Percentiles rank a stretch among this genome's conserved stretches.
phyloP scores from a whole-genome alignment of 2,888 invertebrate genomes.

The Epiperipatus broadwayi region DNA sequence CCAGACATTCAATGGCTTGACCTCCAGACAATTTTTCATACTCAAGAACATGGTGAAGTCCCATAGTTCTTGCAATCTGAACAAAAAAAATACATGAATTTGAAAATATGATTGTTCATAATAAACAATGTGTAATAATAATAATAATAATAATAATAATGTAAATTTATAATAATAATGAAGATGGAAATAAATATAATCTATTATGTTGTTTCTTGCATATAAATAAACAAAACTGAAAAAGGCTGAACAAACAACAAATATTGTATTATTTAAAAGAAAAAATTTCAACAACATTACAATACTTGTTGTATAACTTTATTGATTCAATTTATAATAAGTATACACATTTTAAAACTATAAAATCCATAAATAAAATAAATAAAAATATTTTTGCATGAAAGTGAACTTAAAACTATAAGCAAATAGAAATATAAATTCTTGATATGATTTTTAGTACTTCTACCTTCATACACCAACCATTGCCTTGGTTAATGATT shows the following conservation, averaged over 20 bases:
- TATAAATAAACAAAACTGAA: not conserved
- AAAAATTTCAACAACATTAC: too few relatives aligned
- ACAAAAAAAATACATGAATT: conserved; percentile 17
- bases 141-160: too few relatives aligned
- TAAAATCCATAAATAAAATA: too few relatives aligned
- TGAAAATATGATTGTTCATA: conserved; percentile 13
- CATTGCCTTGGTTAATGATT: too few relatives aligned
- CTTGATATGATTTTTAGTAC: too few relatives aligned
- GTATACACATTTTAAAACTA: too few relatives aligned
- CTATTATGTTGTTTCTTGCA: conserved; percentile 4
- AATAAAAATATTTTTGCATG: too few relatives aligned
- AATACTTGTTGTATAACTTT: too few relatives aligned
- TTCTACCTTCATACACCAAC: too few relatives aligned
- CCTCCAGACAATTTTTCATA: conserved; percentile 61
- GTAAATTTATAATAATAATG: conserved; percentile 4
- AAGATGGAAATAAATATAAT: not conserved
- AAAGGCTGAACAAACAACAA: conserved; percentile 6
- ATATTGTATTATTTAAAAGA: not conserved
- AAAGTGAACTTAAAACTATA: too few relatives aligned
- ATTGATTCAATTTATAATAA: too few relatives aligned
- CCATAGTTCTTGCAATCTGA: conserved; percentile 57
- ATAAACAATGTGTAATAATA: conserved; percentile 6
- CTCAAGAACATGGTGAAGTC: conserved; percentile 52
- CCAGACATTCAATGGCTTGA: conserved; percentile 60
- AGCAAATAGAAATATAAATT: too few relatives aligned